Conservation (phyloP, 1,140 invertebrate genomes). For the Drosophila sp. region DNA sequence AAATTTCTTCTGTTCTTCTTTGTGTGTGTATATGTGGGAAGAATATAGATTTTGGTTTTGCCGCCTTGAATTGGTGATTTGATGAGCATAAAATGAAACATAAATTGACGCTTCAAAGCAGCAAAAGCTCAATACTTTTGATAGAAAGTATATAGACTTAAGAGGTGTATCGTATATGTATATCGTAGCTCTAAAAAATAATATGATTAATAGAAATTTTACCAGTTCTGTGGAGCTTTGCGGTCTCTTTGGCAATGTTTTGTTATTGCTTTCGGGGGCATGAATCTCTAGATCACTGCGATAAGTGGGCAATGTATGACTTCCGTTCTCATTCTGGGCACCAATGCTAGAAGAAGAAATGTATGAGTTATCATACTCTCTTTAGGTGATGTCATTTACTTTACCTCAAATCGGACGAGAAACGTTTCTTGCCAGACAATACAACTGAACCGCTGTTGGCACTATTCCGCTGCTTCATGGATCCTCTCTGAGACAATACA, state of each 20-base stretch:
- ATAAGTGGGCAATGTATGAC: constrained; percentile 84
- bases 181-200: constrained; percentile 33
- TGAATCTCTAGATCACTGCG: constrained; percentile 86
- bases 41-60: constrained; percentile 19
- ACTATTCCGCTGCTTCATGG: constrained; percentile 73
- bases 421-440: constrained; percentile 84
- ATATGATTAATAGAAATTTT: constrained; percentile 40
- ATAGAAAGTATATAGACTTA: constrained; percentile 25
- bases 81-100: constrained; percentile 38
- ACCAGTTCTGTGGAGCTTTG: constrained; percentile 83
- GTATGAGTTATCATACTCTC: no score
- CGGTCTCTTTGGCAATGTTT: constrained; percentile 75
- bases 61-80: constrained; percentile 9
- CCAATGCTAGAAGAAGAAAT: constrained; percentile 68
- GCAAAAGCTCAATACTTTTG: constrained; percentile 56
- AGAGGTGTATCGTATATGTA: constrained; percentile 29
- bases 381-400: neutral
- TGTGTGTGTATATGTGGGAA: neutral
- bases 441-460: constrained; percentile 69
- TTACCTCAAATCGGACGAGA: constrained; percentile 84
- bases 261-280: constrained; percentile 83
- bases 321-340: constrained; percentile 71
- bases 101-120: constrained; percentile 62
- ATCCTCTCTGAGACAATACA: constrained; percentile 77
- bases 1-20: constrained; percentile 12